These are phyloP conservation scores for Hiodon alosoides DNA, from an alignment of 2,113 vertebrate genomes.

Conservation along the genomic window DNA sequence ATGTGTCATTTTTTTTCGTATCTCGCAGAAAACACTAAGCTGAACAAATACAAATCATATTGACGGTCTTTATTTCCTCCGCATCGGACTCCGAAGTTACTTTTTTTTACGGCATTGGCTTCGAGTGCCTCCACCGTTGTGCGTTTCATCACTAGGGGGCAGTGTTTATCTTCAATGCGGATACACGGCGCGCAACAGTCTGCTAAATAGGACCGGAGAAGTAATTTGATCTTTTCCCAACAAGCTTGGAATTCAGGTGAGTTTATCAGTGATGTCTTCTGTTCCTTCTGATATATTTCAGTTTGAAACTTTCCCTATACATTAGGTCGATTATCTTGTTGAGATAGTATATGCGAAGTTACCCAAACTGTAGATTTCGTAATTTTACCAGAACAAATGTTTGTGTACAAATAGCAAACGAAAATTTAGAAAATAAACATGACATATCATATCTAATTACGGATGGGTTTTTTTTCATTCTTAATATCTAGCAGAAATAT, in stretches of 20 bases:
- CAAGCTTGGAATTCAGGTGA: conserved; percentile 12
- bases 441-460: neutral
- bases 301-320: neutral
- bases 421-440: conserved; percentile 10
- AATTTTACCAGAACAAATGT: neutral
- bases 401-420: neutral
- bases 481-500: neutral
- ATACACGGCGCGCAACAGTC: neutral
- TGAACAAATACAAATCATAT: too few relatives aligned
- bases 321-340: neutral
- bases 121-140: neutral
- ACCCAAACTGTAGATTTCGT: neutral
- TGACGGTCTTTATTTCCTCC: neutral
- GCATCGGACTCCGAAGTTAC: neutral
- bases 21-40: too few relatives aligned
- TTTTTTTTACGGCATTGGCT: neutral
- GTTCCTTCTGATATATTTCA: neutral
- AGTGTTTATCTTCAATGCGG: conserved; percentile 63
- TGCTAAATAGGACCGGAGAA: neutral
- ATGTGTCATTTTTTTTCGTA: too few relatives aligned
- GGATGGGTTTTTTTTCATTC: conserved; percentile 10
- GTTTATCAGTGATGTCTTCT: conserved; percentile 7
- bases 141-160: conserved; percentile 58
- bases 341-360: neutral
- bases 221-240: conserved; percentile 14